These are phyloP conservation scores for Illadopsis cleaveri DNA, from an alignment of 2,113 vertebrate genomes.

Conservation along the genomic window DNA sequence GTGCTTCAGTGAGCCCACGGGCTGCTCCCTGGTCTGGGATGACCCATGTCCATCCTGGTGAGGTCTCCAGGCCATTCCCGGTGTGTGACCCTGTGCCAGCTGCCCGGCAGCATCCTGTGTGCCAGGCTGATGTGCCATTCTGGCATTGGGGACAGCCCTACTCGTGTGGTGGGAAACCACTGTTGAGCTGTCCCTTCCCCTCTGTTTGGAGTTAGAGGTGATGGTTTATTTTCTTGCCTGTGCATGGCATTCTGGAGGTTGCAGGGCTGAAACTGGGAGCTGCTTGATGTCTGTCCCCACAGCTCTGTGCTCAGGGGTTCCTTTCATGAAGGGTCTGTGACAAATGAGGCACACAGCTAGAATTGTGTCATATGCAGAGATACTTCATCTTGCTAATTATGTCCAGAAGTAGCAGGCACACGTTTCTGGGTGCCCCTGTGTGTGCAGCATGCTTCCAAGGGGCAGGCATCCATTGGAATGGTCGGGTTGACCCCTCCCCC, in stretches of 20 bases:
- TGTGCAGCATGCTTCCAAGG: neutral
- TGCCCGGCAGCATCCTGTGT: neutral
- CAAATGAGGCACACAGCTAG: neutral
- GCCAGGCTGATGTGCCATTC: neutral
- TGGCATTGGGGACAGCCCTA: neutral
- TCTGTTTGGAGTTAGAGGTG: neutral
- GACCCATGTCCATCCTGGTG: fast-evolving
- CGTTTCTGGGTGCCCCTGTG: fast-evolving
- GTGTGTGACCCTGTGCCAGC: fast-evolving
- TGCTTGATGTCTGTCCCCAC: neutral
- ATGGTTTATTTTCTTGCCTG: neutral
- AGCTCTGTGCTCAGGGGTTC: neutral
- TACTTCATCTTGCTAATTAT: neutral
- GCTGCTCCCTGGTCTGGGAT: neutral
- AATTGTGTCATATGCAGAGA: neutral
- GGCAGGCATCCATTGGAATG: neutral
- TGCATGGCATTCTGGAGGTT: fast-evolving
- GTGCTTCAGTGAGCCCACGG: fast-evolving
- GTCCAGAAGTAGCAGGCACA: neutral
- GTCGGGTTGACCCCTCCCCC: fast-evolving
- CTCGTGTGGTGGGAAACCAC: neutral
- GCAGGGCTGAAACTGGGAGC: fast-evolving
- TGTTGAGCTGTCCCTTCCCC: neutral
- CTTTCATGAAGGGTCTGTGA: neutral
- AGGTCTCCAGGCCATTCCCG: fast-evolving